Evolutionary conservation across 1,140 invertebrate genomes (phyloP).

Genomic region (Pogonognathellus flavescens): DNA sequence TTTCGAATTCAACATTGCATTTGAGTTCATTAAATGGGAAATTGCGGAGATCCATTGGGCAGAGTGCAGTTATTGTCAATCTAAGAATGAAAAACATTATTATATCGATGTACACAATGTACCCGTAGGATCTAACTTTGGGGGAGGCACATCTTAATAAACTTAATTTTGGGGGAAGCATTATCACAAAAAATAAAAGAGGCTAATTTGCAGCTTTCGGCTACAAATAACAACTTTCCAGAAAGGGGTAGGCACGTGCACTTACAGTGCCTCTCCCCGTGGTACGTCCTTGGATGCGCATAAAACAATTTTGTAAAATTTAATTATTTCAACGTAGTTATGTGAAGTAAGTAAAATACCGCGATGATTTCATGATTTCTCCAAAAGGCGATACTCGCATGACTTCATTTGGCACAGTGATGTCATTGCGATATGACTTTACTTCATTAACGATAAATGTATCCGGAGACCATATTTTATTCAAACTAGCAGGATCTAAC

Average conservation of each 20-base stretch:
- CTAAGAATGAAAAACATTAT: constrained; percentile 73
- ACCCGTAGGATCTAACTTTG: neutral
- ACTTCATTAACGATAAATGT: constrained; percentile 56
- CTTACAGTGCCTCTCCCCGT: too few species aligned
- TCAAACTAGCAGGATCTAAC: neutral
- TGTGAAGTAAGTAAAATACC: constrained; percentile 12
- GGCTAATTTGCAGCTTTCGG: neutral
- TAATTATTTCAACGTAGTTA: too few species aligned
- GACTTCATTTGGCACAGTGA: constrained; percentile 15
- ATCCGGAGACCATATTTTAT: constrained; percentile 22
- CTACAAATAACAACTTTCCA: neutral
- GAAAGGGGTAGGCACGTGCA: too few species aligned
- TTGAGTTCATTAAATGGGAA: constrained; percentile 97
- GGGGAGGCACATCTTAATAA: neutral
- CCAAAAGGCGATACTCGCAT: constrained; percentile 15
- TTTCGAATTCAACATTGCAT: constrained; percentile 97
- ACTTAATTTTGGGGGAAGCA: too few species aligned
- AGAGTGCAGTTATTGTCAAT: constrained; percentile 95
- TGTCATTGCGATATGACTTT: constrained; percentile 19
- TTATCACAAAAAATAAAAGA: neutral
- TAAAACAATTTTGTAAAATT: too few species aligned
- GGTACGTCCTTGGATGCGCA: too few species aligned
- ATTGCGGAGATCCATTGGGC: constrained; percentile 96
- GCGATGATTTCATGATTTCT: constrained; percentile 47
- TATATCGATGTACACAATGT: neutral